A percentile compares a stretch with the other conserved stretches of the same genome.
Conservation (phyloP, 1,140 invertebrate genomes). For the Drosophila elegans region DNA sequence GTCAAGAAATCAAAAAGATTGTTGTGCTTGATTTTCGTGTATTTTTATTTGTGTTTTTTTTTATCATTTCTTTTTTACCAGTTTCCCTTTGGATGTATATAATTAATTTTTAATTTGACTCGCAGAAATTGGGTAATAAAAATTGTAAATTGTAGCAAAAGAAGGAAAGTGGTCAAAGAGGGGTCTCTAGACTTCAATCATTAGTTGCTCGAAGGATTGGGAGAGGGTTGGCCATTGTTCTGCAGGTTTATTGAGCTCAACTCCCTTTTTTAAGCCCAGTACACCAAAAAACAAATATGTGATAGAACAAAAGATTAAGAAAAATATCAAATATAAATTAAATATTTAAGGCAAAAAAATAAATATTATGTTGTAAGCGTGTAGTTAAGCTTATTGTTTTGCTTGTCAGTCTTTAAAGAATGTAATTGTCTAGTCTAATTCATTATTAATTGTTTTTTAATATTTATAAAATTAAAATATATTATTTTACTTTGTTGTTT, state of each 20-base stretch:
- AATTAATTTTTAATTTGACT: constrained; percentile 82
- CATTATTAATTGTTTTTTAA: no score
- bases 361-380: no score
- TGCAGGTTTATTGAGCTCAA: constrained; percentile 12
- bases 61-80: constrained; percentile 24
- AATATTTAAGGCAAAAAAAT: no score
- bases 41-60: constrained; percentile 40
- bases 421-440: no score
- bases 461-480: no score
- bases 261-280: not conserved
- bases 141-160: constrained; percentile 68
- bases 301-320: no score
- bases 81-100: constrained; percentile 57
- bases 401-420: no score
- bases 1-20: constrained; percentile 76
- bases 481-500: no score
- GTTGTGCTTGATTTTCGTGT: constrained; percentile 32
- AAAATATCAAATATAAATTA: no score
- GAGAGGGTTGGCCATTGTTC: constrained; percentile 15
- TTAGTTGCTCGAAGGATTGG: constrained; percentile 19
- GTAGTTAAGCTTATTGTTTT: no score
- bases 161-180: not conserved
- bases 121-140: constrained; percentile 80
- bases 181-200: constrained; percentile 25
- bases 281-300: not conserved